Evolutionary conservation across 92 coral and sea anemone species (phyloP).

Genomic region (Actinernus sp.): DNA sequence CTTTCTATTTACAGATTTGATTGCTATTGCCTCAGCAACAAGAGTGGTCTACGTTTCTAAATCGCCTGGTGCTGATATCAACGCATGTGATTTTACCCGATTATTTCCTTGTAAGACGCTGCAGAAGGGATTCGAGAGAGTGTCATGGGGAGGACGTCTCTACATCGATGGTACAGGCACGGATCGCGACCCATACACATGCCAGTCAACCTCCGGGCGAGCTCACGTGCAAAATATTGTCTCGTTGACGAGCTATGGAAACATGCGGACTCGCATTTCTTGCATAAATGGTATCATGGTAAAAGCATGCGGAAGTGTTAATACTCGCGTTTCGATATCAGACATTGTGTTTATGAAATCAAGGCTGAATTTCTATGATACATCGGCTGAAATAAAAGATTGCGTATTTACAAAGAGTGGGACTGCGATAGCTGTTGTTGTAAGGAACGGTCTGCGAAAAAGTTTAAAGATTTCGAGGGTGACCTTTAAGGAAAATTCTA

Average conservation of each 20-base stretch:
- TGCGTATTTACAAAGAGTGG: no score
- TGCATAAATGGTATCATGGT: constrained; percentile 8
- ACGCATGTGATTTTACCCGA: neutral
- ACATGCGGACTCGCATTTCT: constrained; percentile 11
- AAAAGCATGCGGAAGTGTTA: no score
- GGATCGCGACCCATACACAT: constrained; percentile 18
- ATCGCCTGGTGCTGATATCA: neutral
- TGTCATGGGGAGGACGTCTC: constrained; percentile 11
- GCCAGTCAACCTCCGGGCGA: neutral
- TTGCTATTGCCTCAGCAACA: no score
- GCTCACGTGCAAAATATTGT: constrained; percentile 5
- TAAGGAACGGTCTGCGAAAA: no score
- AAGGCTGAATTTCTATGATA: no score
- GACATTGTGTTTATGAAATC: no score
- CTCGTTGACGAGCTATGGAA: constrained; percentile 6
- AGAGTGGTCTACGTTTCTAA: constrained; percentile 25
- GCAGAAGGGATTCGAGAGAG: constrained; percentile 5
- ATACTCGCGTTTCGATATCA: no score
- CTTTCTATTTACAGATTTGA: no score
- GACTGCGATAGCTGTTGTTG: no score
- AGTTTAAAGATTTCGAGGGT: no score
- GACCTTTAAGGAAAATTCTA: no score
- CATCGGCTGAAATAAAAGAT: no score
- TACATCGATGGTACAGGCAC: constrained; percentile 27
- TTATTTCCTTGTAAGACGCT: constrained; percentile 10